phyloP scores from a whole-genome alignment of 2,888 invertebrate species.

The Sympetrum striolatum region DNA sequence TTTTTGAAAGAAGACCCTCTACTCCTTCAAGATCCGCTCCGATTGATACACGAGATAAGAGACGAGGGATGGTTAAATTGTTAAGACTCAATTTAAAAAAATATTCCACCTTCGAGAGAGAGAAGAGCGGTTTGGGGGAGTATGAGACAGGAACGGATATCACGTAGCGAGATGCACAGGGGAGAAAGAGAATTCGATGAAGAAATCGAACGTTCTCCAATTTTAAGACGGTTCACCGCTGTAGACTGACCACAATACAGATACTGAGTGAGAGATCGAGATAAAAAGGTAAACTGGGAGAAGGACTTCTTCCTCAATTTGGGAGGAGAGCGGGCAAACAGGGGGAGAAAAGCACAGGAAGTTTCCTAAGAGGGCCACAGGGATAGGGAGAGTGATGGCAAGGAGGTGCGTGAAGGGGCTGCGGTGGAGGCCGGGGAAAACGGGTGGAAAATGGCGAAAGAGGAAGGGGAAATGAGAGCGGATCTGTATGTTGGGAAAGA shows the following conservation, averaged over 20 bases:
- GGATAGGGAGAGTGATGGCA: neutral
- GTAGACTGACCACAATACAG: conserved; percentile 34
- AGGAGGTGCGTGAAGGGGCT: neutral
- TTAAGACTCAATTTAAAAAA: conserved; percentile 33
- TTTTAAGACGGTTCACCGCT: neutral
- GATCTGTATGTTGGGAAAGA: neutral
- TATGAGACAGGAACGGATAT: neutral
- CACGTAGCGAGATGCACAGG: neutral
- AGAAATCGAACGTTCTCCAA: neutral
- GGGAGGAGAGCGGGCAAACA: neutral
- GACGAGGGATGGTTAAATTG: neutral
- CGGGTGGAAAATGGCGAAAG: neutral
- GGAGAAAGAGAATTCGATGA: neutral
- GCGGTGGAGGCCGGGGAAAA: neutral
- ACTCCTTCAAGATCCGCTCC: neutral
- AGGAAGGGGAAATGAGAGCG: neutral
- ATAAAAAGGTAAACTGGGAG: neutral
- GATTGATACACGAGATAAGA: conserved; percentile 8
- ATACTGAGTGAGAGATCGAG: neutral
- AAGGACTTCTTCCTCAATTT: neutral
- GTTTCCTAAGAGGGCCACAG: conserved; percentile 18
- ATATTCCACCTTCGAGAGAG: neutral
- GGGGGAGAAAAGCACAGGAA: conserved; percentile 29
- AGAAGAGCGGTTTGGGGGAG: neutral
- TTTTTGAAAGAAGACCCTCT: neutral